Percentiles rank a stretch among this genome's conserved stretches.
phyloP scores from a whole-genome alignment of 2,888 invertebrate genomes.

The Euplagia quadripunctaria region DNA sequence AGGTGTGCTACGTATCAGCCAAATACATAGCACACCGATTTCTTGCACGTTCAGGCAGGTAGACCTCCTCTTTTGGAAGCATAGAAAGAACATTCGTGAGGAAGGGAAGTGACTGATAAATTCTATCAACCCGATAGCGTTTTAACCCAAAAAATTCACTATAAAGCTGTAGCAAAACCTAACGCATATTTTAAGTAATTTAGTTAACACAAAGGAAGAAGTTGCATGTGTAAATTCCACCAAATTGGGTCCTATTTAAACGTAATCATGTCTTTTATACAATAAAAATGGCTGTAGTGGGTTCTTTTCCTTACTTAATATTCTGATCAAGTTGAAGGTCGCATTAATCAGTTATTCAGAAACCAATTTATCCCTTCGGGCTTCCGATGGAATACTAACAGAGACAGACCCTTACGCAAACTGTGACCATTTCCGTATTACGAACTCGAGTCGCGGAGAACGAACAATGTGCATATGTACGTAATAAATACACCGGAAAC shows the following conservation, averaged over 20 bases:
- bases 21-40: too few relatives aligned
- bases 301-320: constrained; percentile 4
- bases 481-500: too few relatives aligned
- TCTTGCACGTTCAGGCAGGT: too few relatives aligned
- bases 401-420: constrained; percentile 2
- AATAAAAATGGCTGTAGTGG: not conserved
- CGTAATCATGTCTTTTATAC: not conserved
- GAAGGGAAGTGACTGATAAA: too few relatives aligned
- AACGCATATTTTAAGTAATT: too few relatives aligned
- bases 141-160: too few relatives aligned
- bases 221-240: not conserved
- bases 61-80: too few relatives aligned
- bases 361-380: constrained; percentile 41
- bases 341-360: constrained; percentile 45
- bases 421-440: not conserved
- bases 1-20: too few relatives aligned
- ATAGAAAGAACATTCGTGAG: too few relatives aligned
- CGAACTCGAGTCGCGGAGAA: not conserved
- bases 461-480: not conserved
- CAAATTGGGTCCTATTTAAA: not conserved
- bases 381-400: constrained; percentile 39
- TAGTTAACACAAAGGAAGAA: too few relatives aligned
- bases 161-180: too few relatives aligned
- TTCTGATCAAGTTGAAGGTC: constrained; percentile 34
- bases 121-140: too few relatives aligned